Conservation (phyloP, 2,888 invertebrate species). For the Teinopalpus imperialis region DNA sequence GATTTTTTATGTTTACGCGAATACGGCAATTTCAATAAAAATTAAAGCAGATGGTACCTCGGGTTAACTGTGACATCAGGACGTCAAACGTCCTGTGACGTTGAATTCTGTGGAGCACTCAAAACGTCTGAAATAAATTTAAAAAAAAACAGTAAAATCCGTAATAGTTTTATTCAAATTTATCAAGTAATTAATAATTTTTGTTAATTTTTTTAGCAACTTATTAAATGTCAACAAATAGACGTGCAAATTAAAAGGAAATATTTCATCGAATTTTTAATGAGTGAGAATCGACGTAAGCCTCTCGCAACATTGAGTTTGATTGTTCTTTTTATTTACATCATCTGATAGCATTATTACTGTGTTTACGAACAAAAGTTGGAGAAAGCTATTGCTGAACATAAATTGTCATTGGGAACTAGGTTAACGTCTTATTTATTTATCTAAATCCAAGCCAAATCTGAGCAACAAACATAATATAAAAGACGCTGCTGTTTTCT, state of each 20-base stretch:
- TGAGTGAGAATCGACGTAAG: conserved; percentile 14
- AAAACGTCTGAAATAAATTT: too few relatives aligned
- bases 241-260: background rate
- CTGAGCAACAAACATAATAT: conserved; percentile 27
- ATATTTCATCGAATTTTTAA: conserved; percentile 5
- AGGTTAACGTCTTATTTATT: conserved; percentile 26
- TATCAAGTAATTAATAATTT: too few relatives aligned
- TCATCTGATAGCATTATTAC: conserved; percentile 26
- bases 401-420: conserved; percentile 23
- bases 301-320: conserved; percentile 18
- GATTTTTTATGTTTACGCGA: too few relatives aligned
- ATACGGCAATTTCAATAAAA: too few relatives aligned
- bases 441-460: conserved; percentile 25
- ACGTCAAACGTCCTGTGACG: too few relatives aligned
- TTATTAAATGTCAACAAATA: background rate
- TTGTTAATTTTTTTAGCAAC: too few relatives aligned
- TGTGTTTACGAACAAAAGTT: conserved; percentile 26
- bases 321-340: conserved; percentile 23
- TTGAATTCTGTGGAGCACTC: too few relatives aligned
- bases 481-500: conserved; percentile 27
- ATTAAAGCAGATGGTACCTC: too few relatives aligned
- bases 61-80: too few relatives aligned
- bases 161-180: too few relatives aligned
- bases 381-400: conserved; percentile 25
- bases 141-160: too few relatives aligned